Base-by-base conservation (phyloP, 2,113 vertebrate genomes). In the Chitala chitala region DNA sequence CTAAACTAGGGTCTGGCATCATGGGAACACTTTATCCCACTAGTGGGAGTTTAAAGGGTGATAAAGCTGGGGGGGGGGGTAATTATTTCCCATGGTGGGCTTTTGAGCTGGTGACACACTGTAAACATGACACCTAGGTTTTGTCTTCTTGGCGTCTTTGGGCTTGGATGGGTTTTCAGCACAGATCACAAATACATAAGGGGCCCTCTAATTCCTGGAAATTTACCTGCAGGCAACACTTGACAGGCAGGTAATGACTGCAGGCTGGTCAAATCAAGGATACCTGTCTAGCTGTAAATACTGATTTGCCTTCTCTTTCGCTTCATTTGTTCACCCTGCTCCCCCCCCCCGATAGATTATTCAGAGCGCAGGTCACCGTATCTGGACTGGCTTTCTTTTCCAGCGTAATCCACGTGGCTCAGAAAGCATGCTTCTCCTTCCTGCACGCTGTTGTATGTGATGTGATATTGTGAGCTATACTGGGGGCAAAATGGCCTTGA, bases 51-150 rank as follows among this genome's bases (percentile, higher is more conserved):
- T 70, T n/a, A n/a, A n/a, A n/a, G n/a, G n/a, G 24, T 24, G 20
- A 54, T 10, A 17, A 54, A 17, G 51, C 3, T 24, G n/a, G 3
- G 38, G 59, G 44, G 12, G 22, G 40, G 3, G 51, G 84, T 77
- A 86, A 88, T 40, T 79, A 82, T 89, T 89, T 90, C 86, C 83
- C 78, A 75, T 78, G 75, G 75, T 44, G 22, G 79, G 79, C 86
- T 85, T 87, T 80, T 54, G 81, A 82, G 82, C 85, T 81, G 84
- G 87, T 88, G 88, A 90, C 89, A 89, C 86, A 87, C 89, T 87
- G 90, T 89, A 90, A 90, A 92, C 90, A 89, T 85, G 87, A 91
- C 90, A 89, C 87, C 87, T 89, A 91, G n/a, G 88, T 89, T 92
- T 92, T 92, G 88, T 91, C 89, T 88, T 88, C 85, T 83, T 89